These are phyloP conservation scores for Eledone cirrhosa DNA, from an alignment of 2,888 invertebrate genomes.

Conservation along the genomic window DNA sequence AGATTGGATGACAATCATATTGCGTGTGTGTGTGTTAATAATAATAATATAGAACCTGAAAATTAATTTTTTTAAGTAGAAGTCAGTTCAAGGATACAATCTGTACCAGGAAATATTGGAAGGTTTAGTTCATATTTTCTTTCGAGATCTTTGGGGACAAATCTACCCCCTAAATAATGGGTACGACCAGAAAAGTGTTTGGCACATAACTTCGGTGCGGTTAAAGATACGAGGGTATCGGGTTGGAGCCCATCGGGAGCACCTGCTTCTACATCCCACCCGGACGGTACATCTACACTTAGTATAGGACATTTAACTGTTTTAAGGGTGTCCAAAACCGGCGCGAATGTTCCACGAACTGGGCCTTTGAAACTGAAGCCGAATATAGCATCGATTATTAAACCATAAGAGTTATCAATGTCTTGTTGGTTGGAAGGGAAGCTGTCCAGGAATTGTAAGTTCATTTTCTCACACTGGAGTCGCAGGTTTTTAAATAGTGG, in stretches of 20 bases:
- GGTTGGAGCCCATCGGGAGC: conserved; percentile 76
- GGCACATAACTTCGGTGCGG: conserved; percentile 95
- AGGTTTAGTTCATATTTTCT: conserved; percentile 82
- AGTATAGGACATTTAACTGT: conserved; percentile 65
- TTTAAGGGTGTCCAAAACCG: conserved; percentile 63
- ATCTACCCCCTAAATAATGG: conserved; percentile 87
- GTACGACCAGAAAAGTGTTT: conserved; percentile 77
- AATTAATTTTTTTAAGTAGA: too few relatives aligned
- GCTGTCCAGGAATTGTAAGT: conserved; percentile 75
- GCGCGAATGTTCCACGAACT: conserved; percentile 77
- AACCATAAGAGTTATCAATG: conserved; percentile 71
- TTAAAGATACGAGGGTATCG: conserved; percentile 88
- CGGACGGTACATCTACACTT: conserved; percentile 96
- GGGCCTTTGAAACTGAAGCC: conserved; percentile 89
- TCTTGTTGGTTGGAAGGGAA: conserved; percentile 65
- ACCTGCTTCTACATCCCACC: conserved; percentile 95
- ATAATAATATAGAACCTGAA: too few relatives aligned
- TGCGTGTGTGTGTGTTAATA: too few relatives aligned
- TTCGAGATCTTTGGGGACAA: conserved; percentile 85
- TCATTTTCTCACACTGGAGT: conserved; percentile 82
- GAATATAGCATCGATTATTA: conserved; percentile 94
- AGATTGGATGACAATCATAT: too few relatives aligned
- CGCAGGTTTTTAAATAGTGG: conserved; percentile 82
- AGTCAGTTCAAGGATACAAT: conserved; percentile 66
- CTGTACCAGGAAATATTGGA: conserved; percentile 82